A percentile compares a stretch with the other conserved stretches of the same genome.
Evolutionary conservation across 2,888 invertebrate genomes (phyloP).

Genomic region (Lasioglossum vierecki): DNA sequence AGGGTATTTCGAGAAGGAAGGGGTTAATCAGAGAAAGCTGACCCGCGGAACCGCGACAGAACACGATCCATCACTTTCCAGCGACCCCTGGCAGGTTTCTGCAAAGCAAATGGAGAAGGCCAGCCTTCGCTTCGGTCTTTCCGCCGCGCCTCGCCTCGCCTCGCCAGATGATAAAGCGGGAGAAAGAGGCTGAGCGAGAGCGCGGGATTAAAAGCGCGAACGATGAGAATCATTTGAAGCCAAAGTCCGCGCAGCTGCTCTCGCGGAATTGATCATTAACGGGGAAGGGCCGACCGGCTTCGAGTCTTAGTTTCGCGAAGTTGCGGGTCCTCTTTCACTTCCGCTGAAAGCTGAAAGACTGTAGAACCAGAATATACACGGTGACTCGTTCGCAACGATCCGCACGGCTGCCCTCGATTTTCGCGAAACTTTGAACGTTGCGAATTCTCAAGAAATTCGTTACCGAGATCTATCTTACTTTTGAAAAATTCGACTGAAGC

Average conservation of each 20-base stretch:
- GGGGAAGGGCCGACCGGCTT: slow-evolving; percentile 11
- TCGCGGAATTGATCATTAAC: slow-evolving; percentile 31
- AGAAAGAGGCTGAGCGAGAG: slow-evolving; percentile 8
- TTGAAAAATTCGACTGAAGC: not conserved
- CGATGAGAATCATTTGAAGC: slow-evolving; percentile 21
- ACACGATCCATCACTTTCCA: slow-evolving; percentile 46
- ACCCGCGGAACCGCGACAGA: slow-evolving; percentile 37
- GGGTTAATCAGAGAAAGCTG: slow-evolving; percentile 36
- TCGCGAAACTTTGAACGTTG: not conserved
- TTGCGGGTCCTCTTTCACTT: slow-evolving; percentile 20
- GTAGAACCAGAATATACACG: not conserved
- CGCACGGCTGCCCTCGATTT: not conserved
- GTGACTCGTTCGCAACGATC: slow-evolving; percentile 1
- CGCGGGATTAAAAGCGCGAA: slow-evolving; percentile 14
- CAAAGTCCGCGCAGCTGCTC: slow-evolving; percentile 3
- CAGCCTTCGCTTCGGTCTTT: not conserved
- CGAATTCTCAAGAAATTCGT: not conserved
- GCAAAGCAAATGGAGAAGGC: slow-evolving; percentile 30
- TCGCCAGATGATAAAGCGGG: slow-evolving; percentile 25
- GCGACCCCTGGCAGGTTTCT: slow-evolving; percentile 9
- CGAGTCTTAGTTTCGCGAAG: slow-evolving; percentile 17
- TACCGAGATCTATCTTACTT: not conserved
- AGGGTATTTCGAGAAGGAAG: not conserved
- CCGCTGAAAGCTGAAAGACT: slow-evolving; percentile 15
- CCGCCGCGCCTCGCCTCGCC: not conserved